Evolutionary conservation across 1,140 invertebrate species (phyloP), one percentile per base, ranked within the genome.

Genomic region (Calephelis nemesis): DNA sequence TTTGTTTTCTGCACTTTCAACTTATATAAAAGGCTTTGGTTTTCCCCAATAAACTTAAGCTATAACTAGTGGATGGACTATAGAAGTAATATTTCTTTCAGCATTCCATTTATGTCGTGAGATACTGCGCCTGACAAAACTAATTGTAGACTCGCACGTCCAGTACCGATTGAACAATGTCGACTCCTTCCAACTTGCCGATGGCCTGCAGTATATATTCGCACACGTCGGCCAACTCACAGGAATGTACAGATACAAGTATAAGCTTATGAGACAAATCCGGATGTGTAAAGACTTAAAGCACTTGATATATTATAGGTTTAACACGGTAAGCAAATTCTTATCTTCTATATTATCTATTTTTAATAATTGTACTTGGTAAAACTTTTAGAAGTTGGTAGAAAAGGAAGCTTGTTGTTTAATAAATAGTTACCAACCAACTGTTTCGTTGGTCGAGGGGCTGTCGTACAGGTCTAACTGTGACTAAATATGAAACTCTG

Each of bases 231-330:
- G 99, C 9, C 99, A 99, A 90, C 92, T 99, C 12, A 99, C 99
- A 5, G 99, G 99, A 87, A 99, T 99, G 99, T 99, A 99, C 92
- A 94, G 99, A 58, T 99, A 99, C 93, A 99, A 99, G 84, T 99
- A 99, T 92, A 99, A 99, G 89, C 93, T 99, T 12, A 99, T 99
- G 99, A 95, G 98, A 83, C 99, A 99, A 93, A 99, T 99, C 74
- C 93, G 99, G 63, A 99, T 99, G 99, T 99, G 99, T 93, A 99
- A 99, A 90, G 99, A 99, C 93, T 93, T 99, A 72, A 99, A 99
- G 84, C 99, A 99, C 94, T 93, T 99, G 64, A 99, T 99, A 69
- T 99, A 99, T 90, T 99, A 99, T 92, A 95, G 99, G 70, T 99
- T 99, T 90, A 99, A 99, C 86, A 99, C 99, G 49, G 98, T 98